These are phyloP conservation scores for Arrhopalites spinosus DNA, from an alignment of 2,888 invertebrate species.

Conservation along the genomic window DNA sequence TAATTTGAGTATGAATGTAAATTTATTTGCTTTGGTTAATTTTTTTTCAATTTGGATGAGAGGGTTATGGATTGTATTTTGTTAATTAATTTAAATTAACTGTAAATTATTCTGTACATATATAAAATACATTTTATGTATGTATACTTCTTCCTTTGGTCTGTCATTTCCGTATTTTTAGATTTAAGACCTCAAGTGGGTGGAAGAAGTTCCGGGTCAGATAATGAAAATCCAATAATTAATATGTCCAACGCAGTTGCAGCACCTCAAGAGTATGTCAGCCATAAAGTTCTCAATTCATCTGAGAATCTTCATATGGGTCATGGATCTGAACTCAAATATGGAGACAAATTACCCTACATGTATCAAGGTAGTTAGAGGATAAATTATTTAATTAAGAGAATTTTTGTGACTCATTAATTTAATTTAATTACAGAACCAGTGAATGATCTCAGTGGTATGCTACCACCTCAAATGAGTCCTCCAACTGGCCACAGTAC, in stretches of 20 bases:
- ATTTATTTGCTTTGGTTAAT: background rate
- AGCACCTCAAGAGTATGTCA: constrained; percentile 41
- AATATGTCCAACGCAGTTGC: constrained; percentile 41
- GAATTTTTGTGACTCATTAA: too few species aligned
- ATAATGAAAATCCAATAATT: constrained; percentile 54
- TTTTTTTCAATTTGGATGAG: background rate
- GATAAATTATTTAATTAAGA: too few species aligned
- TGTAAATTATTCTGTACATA: too few species aligned
- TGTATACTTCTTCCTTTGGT: too few species aligned
- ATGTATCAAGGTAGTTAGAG: constrained; percentile 54
- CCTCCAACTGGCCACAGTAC: constrained; percentile 41
- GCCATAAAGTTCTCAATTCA: constrained; percentile 52
- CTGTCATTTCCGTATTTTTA: constrained; percentile 20
- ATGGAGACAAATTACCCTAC: constrained; percentile 49
- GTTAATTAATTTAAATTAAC: background rate
- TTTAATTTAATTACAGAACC: constrained; percentile 34
- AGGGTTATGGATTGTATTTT: background rate
- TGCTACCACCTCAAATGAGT: constrained; percentile 39
- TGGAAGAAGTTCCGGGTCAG: constrained; percentile 45
- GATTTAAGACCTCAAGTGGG: constrained; percentile 36
- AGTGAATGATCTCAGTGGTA: constrained; percentile 54
- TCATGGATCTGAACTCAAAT: constrained; percentile 45
- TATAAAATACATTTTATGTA: too few species aligned
- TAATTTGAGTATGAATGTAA: background rate
- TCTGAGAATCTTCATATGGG: constrained; percentile 45